Conservation (phyloP, 2,113 vertebrate species). For the Glaucomys volans region DNA sequence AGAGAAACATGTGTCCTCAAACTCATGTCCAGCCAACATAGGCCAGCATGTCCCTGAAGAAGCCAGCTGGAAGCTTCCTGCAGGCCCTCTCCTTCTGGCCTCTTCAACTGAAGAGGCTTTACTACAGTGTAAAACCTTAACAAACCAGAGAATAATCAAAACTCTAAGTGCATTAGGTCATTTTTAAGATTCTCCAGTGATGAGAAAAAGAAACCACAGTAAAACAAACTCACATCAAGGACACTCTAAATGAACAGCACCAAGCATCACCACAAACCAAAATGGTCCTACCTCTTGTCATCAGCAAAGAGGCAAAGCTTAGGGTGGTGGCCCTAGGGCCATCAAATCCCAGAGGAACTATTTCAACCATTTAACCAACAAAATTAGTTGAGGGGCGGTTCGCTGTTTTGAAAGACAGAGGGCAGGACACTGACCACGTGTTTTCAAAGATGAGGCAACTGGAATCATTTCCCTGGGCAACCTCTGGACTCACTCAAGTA, state of each 20-base stretch:
- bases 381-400: not conserved
- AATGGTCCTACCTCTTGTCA: too few species aligned
- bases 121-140: not conserved
- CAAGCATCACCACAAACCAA: too few species aligned
- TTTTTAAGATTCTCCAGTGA: not conserved
- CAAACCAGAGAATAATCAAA: not conserved
- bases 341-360: not conserved
- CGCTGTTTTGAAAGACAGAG: not conserved
- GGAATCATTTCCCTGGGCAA: not conserved
- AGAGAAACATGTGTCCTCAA: not conserved
- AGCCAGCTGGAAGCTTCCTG: not conserved
- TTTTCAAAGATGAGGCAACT: not conserved
- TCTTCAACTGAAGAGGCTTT: not conserved
- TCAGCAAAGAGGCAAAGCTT: not conserved
- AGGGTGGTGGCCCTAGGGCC: not conserved
- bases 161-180: not conserved
- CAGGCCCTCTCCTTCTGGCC: not conserved
- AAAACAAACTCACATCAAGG: not conserved
- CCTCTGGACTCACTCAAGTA: not conserved
- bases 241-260: too few species aligned
- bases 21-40: not conserved
- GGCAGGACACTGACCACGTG: too few species aligned
- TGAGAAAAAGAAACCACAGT: not conserved
- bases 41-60: not conserved
- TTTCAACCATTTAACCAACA: not conserved